Evolutionary conservation across 2,888 invertebrate genomes (phyloP).

Genomic region (Strigamia maritima): DNA sequence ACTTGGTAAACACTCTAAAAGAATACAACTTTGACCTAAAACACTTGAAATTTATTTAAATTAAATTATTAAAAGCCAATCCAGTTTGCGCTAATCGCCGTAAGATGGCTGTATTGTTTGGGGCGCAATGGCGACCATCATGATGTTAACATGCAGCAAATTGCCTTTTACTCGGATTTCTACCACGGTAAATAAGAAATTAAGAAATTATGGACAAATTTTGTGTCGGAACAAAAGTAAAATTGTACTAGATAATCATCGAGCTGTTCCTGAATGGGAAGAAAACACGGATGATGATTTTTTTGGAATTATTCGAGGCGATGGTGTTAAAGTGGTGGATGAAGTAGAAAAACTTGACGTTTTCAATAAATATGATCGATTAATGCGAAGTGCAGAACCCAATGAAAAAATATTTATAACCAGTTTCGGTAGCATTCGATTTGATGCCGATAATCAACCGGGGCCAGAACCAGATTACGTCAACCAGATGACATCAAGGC

Average conservation of each 20-base stretch:
- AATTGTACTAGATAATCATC: background rate
- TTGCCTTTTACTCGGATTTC: background rate
- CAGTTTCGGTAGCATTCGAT: conserved; percentile 8
- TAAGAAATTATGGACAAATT: background rate
- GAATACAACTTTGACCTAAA: background rate
- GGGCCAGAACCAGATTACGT: background rate
- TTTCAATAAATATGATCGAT: background rate
- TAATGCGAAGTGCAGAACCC: background rate
- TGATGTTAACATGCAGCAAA: background rate
- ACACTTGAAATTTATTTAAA: background rate
- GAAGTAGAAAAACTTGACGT: background rate
- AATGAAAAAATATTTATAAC: conserved; percentile 2
- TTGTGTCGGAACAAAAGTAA: background rate
- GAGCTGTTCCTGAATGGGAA: background rate
- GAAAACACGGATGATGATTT: background rate
- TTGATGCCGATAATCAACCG: conserved; percentile 6
- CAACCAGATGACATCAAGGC: background rate
- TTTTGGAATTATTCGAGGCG: conserved; percentile 12
- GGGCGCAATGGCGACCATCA: conserved; percentile 1
- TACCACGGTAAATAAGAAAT: background rate
- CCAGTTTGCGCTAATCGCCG: background rate
- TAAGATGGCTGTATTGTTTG: background rate
- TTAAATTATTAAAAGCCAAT: background rate
- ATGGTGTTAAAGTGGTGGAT: background rate
- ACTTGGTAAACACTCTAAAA: background rate